phyloP scores from a whole-genome alignment of 1,140 invertebrate genomes.

The Aricia agestis region DNA sequence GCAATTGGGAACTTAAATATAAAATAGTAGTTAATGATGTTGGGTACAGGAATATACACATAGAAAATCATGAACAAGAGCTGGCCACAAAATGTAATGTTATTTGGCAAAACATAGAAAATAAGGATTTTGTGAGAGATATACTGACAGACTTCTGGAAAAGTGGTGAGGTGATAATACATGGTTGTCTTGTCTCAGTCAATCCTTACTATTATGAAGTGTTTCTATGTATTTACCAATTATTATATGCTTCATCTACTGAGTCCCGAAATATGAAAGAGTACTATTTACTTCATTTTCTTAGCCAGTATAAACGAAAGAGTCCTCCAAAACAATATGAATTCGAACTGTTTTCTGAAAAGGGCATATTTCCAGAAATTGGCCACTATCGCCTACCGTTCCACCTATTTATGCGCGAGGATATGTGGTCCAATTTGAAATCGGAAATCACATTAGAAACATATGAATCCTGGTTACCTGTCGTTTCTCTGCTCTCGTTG shows the following conservation, averaged over 20 bases:
- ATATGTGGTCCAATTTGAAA: slow-evolving; percentile 73
- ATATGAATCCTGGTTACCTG: slow-evolving; percentile 67
- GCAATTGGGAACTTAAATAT: slow-evolving; percentile 66
- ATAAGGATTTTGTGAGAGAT: slow-evolving; percentile 59
- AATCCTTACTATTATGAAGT: slow-evolving; percentile 74
- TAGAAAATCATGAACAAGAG: slow-evolving; percentile 46
- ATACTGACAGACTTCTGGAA: slow-evolving; percentile 68
- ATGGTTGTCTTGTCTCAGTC: slow-evolving; percentile 61
- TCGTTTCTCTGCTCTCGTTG: slow-evolving; percentile 59
- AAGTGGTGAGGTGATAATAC: slow-evolving; percentile 69
- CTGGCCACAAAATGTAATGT: slow-evolving; percentile 51
- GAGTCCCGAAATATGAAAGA: slow-evolving; percentile 57
- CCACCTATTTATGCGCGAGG: slow-evolving; percentile 66
- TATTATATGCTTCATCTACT: slow-evolving; percentile 44
- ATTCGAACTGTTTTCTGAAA: slow-evolving; percentile 71
- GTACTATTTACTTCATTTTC: slow-evolving; percentile 65
- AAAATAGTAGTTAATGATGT: slow-evolving; percentile 52
- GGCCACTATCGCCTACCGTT: slow-evolving; percentile 70
- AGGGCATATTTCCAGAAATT: slow-evolving; percentile 72
- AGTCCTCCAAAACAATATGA: slow-evolving; percentile 69
- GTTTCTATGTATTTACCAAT: slow-evolving; percentile 63
- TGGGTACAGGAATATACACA: slow-evolving; percentile 42
- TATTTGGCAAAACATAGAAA: slow-evolving; percentile 63
- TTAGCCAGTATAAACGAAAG: slow-evolving; percentile 65
- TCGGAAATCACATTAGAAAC: slow-evolving; percentile 72